These are phyloP conservation scores for Lamproptera curius DNA, from an alignment of 2,888 invertebrate species.

Conservation along the genomic window DNA sequence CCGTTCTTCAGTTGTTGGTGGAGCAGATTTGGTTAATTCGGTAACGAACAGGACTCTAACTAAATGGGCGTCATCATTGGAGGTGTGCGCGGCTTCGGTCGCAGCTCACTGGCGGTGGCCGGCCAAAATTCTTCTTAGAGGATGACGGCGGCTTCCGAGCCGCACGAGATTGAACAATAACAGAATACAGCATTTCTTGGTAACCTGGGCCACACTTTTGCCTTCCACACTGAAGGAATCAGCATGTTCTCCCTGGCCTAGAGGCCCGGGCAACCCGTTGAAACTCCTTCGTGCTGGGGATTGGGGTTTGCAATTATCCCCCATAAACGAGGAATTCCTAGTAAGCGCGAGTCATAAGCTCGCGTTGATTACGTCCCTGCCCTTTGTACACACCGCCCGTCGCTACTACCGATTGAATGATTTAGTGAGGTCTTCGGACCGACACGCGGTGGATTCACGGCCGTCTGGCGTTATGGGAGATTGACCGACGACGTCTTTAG, in stretches of 20 bases:
- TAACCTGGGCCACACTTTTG: constrained; percentile 79
- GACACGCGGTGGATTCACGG: constrained; percentile 57
- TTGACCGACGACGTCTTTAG: constrained; percentile 11
- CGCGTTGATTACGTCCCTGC: background rate
- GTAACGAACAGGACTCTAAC: constrained; percentile 84
- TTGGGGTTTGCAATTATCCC: constrained; percentile 61
- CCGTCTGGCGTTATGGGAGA: constrained; percentile 73
- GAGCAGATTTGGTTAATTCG: constrained; percentile 86
- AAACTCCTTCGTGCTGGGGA: constrained; percentile 84
- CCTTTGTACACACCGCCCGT: constrained; percentile 82
- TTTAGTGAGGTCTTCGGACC: constrained; percentile 77
- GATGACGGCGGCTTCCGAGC: constrained; percentile 38
- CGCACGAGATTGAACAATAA: constrained; percentile 79
- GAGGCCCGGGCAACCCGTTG: constrained; percentile 82
- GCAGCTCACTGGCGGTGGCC: background rate
- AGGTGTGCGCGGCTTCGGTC: background rate
- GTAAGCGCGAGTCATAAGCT: constrained; percentile 83
- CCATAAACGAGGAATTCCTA: constrained; percentile 58
- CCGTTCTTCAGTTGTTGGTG: constrained; percentile 85
- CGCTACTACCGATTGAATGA: constrained; percentile 84
- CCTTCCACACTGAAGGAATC: constrained; percentile 82
- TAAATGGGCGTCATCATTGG: constrained; percentile 65
- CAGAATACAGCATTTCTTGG: constrained; percentile 83
- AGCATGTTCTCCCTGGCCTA: constrained; percentile 75
- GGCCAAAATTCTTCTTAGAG: background rate